These are phyloP conservation scores for Hydraecia micacea DNA, from an alignment of 2,888 invertebrate species.

Conservation along the genomic window DNA sequence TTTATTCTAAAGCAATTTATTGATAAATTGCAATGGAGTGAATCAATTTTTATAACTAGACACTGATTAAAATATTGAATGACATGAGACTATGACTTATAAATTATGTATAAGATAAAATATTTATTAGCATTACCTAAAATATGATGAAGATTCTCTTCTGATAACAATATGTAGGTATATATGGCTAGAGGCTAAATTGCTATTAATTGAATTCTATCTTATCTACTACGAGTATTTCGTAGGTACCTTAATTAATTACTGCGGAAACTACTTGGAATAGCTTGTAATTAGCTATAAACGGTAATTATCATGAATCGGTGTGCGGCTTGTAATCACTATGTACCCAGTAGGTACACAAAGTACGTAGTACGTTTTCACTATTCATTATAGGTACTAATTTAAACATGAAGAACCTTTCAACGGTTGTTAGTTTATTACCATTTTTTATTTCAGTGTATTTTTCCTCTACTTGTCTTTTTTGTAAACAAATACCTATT, in stretches of 20 bases:
- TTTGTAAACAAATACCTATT: neutral
- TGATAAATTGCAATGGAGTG: neutral
- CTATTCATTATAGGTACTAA: neutral
- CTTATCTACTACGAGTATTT: neutral
- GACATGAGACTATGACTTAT: neutral
- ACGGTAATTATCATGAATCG: conserved; percentile 14
- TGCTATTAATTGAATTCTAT: conserved; percentile 26
- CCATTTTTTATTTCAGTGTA: neutral
- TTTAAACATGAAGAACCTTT: neutral
- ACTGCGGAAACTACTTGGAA: conserved; percentile 10
- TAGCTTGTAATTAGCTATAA: neutral
- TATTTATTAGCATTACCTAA: neutral
- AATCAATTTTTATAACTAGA: neutral
- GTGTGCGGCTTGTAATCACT: neutral
- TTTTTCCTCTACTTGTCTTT: neutral
- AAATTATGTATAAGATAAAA: neutral
- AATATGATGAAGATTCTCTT: neutral
- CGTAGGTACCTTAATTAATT: conserved; percentile 28
- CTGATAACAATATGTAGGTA: neutral
- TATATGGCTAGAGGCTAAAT: conserved; percentile 17
- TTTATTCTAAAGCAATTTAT: conserved; percentile 15
- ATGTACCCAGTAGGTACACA: neutral
- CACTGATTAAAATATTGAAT: neutral
- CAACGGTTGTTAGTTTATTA: neutral
- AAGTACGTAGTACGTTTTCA: neutral